Conservation (phyloP, 2,888 invertebrate species). For the Nemurella pictetii region DNA sequence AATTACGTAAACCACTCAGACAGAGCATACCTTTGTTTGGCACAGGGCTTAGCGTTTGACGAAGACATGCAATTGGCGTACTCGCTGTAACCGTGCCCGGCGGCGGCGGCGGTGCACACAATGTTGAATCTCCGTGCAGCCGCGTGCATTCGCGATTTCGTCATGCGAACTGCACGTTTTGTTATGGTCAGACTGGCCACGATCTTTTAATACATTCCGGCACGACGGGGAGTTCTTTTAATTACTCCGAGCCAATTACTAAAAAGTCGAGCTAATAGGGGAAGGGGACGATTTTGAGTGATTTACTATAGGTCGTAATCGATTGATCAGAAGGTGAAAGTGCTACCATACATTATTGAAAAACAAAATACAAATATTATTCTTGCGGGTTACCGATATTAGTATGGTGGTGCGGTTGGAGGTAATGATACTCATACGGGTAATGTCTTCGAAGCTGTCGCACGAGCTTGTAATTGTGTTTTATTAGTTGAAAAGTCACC, state of each 20-base stretch:
- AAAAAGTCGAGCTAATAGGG: not conserved
- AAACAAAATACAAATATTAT: conserved; percentile 20
- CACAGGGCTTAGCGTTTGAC: not conserved
- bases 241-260: conserved; percentile 14
- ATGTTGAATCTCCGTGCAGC: not conserved
- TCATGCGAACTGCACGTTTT: conserved; percentile 4
- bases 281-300: conserved; percentile 16
- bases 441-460: not conserved
- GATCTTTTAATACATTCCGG: not conserved
- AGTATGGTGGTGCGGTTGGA: not conserved
- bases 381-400: not conserved
- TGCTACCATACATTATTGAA: conserved; percentile 13
- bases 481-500: conserved; percentile 17
- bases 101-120: not conserved
- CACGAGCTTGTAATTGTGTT: conserved; percentile 19
- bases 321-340: conserved; percentile 23
- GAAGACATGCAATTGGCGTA: not conserved
- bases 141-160: not conserved
- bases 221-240: conserved; percentile 17
- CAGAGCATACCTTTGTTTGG: not conserved
- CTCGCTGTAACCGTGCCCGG: not conserved
- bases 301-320: conserved; percentile 17
- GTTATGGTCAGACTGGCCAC: conserved; percentile 13
- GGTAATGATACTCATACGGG: no score
- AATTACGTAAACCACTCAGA: not conserved